Percentiles rank a stretch among this genome's conserved stretches.
These are phyloP conservation scores for Sebastes taczanowskii DNA, from an alignment of 2,797 vertebrate genomes.

Conservation along the genomic window DNA sequence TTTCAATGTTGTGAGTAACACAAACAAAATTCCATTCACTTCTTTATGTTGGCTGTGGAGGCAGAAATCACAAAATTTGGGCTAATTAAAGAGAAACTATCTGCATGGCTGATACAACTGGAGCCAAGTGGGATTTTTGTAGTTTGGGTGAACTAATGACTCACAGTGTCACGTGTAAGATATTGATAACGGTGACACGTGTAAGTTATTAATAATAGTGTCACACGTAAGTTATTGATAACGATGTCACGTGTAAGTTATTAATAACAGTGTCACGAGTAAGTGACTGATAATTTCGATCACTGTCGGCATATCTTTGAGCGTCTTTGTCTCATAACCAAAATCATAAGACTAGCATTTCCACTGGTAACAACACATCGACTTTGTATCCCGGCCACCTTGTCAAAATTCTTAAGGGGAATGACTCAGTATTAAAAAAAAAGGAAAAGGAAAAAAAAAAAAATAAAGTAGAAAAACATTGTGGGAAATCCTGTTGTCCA, in stretches of 20 bases:
- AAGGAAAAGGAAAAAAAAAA: neutral
- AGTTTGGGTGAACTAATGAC: neutral
- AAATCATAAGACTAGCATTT: constrained; percentile 15
- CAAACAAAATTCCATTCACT: neutral
- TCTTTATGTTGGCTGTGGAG: neutral
- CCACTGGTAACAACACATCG: constrained; percentile 17
- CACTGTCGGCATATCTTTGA: neutral
- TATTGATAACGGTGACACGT: neutral
- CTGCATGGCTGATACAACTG: neutral
- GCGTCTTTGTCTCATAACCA: neutral
- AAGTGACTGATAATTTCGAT: neutral
- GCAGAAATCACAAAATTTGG: neutral
- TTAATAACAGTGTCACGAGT: no score
- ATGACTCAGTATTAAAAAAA: constrained; percentile 20
- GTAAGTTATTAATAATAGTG: neutral
- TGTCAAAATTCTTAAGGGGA: constrained; percentile 23
- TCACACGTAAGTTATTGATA: neutral
- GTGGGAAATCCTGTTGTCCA: constrained; percentile 82
- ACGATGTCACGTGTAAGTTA: neutral
- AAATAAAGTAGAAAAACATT: constrained; percentile 9
- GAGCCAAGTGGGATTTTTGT: neutral
- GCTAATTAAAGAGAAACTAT: neutral
- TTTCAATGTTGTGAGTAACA: neutral
- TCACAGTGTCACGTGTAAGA: neutral
- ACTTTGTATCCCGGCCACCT: neutral